Evolutionary conservation across 2,797 vertebrate genomes (phyloP).

Genomic region (Rhabdophis nuchalis): DNA sequence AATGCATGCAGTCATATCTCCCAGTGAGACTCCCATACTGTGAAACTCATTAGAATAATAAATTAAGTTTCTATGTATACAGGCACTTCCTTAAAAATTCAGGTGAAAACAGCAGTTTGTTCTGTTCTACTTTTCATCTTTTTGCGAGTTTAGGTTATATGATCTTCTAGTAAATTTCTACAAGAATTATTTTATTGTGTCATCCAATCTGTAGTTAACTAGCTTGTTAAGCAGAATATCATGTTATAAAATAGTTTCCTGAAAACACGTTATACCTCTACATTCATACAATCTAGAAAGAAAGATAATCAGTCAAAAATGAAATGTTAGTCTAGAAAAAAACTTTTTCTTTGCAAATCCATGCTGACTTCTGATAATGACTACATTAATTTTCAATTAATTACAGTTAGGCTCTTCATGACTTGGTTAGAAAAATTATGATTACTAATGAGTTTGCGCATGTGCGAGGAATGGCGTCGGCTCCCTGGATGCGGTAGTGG

Average conservation of each 20-base stretch:
- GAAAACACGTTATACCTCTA: neutral
- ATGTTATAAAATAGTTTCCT: neutral
- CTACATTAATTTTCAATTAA: neutral
- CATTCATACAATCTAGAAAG: neutral
- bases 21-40: constrained; percentile 72
- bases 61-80: constrained; percentile 70
- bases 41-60: constrained; percentile 79
- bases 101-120: constrained; percentile 63
- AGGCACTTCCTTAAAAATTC: constrained; percentile 67
- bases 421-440: neutral
- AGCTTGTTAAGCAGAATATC: neutral
- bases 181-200: constrained; percentile 23
- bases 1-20: constrained; percentile 68
- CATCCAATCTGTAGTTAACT: neutral
- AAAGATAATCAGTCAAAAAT: neutral
- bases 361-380: neutral
- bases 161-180: constrained; percentile 37
- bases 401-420: neutral
- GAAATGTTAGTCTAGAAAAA: neutral
- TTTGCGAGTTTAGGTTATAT: constrained; percentile 44
- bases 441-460: no score
- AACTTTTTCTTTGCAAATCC: neutral
- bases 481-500: no score
- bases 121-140: constrained; percentile 60
- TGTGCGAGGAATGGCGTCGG: no score